Conservation (phyloP, 2,113 vertebrate species). For the Myotis yumanensis region DNA sequence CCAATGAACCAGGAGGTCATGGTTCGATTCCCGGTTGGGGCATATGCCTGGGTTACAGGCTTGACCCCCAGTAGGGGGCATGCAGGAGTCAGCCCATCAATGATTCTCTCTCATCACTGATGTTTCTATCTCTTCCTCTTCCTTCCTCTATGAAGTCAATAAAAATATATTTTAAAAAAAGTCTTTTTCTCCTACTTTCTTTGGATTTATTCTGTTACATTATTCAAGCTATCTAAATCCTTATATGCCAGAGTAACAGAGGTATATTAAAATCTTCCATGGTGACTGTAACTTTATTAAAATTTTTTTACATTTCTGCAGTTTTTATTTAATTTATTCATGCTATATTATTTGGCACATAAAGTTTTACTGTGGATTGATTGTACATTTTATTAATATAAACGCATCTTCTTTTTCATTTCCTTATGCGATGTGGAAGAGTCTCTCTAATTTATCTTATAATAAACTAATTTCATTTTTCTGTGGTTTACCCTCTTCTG, state of each 20-base stretch:
- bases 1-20: too few relatives aligned
- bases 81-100: too few relatives aligned
- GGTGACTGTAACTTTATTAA: conserved; percentile 58
- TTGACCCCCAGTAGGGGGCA: too few relatives aligned
- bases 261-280: conserved; percentile 48
- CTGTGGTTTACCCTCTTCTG: conserved; percentile 20
- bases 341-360: conserved; percentile 61
- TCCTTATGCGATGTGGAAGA: conserved; percentile 49
- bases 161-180: too few relatives aligned
- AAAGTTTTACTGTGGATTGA: conserved; percentile 62
- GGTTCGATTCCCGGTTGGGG: too few relatives aligned
- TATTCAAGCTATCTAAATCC: conserved; percentile 28
- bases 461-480: conserved; percentile 67
- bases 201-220: conserved; percentile 30
- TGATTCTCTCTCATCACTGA: too few relatives aligned
- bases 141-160: too few relatives aligned
- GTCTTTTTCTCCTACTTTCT: conserved; percentile 18
- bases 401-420: conserved; percentile 57
- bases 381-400: conserved; percentile 67
- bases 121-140: too few relatives aligned
- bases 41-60: too few relatives aligned
- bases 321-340: conserved; percentile 71
- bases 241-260: conserved; percentile 38
- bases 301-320: conserved; percentile 39
- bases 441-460: conserved; percentile 35